phyloP scores from a whole-genome alignment of 53 echinoderm and acorn worm species.

The Stichopus horrens region DNA sequence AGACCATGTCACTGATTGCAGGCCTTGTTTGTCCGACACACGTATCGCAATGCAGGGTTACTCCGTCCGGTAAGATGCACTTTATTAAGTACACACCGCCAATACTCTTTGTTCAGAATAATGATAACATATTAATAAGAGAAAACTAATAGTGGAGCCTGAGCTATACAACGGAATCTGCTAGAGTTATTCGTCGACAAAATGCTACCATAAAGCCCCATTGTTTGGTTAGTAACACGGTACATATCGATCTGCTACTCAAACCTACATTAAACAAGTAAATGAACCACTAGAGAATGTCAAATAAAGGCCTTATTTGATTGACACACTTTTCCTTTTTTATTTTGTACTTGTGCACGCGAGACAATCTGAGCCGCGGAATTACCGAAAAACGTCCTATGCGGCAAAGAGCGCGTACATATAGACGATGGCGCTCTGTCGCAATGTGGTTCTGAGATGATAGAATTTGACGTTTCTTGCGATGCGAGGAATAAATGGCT shows the following conservation, averaged over 20 bases:
- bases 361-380: too few species aligned
- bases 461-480: too few species aligned
- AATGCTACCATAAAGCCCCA: neutral
- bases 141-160: neutral
- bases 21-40: too few species aligned
- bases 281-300: constrained; percentile 28
- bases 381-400: too few species aligned
- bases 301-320: constrained; percentile 41
- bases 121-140: neutral
- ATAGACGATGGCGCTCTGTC: neutral
- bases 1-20: too few species aligned
- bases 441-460: neutral
- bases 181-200: neutral
- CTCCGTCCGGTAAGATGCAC: too few species aligned
- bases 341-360: too few species aligned
- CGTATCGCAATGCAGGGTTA: too few species aligned
- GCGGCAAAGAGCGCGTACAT: too few species aligned
- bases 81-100: neutral
- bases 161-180: neutral
- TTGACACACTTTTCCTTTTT: constrained; percentile 29
- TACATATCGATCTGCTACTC: constrained; percentile 43
- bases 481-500: too few species aligned
- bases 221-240: constrained; percentile 39
- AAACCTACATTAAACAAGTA: constrained; percentile 48
- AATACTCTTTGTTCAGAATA: neutral